Evolutionary conservation across 2,113 vertebrate species (phyloP), one percentile per base, ranked within the genome.

Genomic region (Cynocephalus volans): DNA sequence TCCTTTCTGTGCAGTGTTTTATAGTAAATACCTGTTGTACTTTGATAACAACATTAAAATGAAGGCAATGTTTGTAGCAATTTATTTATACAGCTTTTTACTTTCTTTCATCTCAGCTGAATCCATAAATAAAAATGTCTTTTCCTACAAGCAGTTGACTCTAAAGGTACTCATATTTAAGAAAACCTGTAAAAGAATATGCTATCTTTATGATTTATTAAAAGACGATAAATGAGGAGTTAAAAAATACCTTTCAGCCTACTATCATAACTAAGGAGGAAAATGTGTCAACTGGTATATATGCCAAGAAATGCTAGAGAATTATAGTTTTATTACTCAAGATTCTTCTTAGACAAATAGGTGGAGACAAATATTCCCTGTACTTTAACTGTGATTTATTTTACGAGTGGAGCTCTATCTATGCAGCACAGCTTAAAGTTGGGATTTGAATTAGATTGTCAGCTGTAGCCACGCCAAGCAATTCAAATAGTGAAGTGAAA

Each of bases 121-220:
- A 94, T 92, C 77, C 85, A 87, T 97, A 98, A 94, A 97, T 97
- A 97, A 98, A 93, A 96, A 92, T 97, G 54, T 88, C 91, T 96
- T 93, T 72, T 85, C 77, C 93, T 98, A 70, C 82, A 96, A 95
- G 88, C 41, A 45, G 52, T 72, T 95, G 77, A 95, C 48, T 94
- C 93, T 72, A 87, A 92, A 96, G 88, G 88, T 90, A 97, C 64
- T 60, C 79, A 58, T n/a, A 65, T 93, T 95, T 95, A 91, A 94
- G 88, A 96, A 92, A 95, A 89, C 62, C 91, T 95, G 82, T 36
- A 89, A 89, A 93, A 86, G 70, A 96, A 93, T 92, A 79, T 91
- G 48, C 75, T 90, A 87, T 96, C 95, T 92, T 97, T 93, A 93
- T 98, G 96, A 97, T 98, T 97, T 98, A 97, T 97, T 97, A 87